A percentile compares a stretch with the other conserved stretches of the same genome.
phyloP scores from a whole-genome alignment of 1,140 invertebrate species.

The Asbolus verrucosus region DNA sequence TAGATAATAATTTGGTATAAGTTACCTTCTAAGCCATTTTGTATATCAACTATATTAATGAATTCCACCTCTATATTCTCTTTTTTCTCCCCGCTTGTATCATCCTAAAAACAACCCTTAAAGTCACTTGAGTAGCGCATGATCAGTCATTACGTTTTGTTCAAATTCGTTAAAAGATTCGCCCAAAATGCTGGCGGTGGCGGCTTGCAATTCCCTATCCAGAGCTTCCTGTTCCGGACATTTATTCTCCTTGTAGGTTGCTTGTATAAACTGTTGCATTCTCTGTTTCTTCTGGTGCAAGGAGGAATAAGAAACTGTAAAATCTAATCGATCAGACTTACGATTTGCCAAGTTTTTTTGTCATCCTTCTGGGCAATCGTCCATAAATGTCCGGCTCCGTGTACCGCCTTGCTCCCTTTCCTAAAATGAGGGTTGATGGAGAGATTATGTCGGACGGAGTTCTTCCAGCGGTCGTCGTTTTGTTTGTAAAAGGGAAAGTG shows the following conservation, averaged over 20 bases:
- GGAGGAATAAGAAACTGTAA: conserved; percentile 12
- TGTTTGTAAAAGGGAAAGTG: conserved; percentile 88
- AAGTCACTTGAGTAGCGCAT: too few relatives aligned
- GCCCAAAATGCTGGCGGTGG: conserved; percentile 63
- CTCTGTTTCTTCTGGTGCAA: conserved; percentile 53
- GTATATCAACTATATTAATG: conserved; percentile 60
- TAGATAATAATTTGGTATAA: too few relatives aligned
- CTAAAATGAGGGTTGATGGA: conserved; percentile 91
- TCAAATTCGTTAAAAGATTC: conserved; percentile 40
- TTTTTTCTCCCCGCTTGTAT: conserved; percentile 26
- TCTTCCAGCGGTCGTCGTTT: conserved; percentile 91
- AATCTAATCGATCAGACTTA: conserved; percentile 51
- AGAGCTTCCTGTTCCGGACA: conserved; percentile 52
- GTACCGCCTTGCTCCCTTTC: conserved; percentile 84
- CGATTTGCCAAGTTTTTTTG: conserved; percentile 65
- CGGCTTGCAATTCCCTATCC: conserved; percentile 62
- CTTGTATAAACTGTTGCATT: conserved; percentile 61
- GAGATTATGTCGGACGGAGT: conserved; percentile 88
- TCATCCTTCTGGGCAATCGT: conserved; percentile 77
- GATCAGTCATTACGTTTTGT: conserved; percentile 39
- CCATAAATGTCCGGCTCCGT: conserved; percentile 89
- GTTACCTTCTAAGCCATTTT: conserved; percentile 60
- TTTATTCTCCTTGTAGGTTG: conserved; percentile 48
- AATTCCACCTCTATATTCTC: conserved; percentile 59
- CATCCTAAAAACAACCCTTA: conserved; percentile 38